These are phyloP conservation scores for Phenganax subtilis DNA, from an alignment of 92 coral and sea anemone species.

Conservation along the genomic window DNA sequence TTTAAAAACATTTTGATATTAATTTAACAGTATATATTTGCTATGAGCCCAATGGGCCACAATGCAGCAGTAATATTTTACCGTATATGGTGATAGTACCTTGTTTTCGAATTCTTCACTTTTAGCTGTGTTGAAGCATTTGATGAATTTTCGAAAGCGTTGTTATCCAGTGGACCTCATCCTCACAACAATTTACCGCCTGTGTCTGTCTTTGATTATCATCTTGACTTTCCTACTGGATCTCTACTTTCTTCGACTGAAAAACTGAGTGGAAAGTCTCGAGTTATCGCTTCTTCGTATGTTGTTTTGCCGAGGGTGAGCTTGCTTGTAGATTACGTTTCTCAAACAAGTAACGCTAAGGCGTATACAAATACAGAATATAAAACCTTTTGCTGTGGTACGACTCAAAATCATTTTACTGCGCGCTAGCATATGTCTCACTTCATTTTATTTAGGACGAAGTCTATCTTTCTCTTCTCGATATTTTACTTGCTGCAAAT, in stretches of 20 bases:
- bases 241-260: conserved; percentile 75
- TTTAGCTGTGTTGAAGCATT: conserved; percentile 60
- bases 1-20: too few relatives aligned
- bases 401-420: not conserved
- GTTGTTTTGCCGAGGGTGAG: conserved; percentile 90
- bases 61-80: too few relatives aligned
- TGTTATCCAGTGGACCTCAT: conserved; percentile 82
- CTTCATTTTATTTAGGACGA: conserved; percentile 51
- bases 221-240: conserved; percentile 77
- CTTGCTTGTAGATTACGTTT: not conserved
- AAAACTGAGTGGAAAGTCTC: conserved; percentile 68
- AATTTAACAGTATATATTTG: too few relatives aligned
- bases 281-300: conserved; percentile 79
- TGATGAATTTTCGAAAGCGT: conserved; percentile 73
- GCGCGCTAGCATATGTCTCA: too few relatives aligned
- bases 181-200: conserved; percentile 74
- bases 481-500: conserved; percentile 64
- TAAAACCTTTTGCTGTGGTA: not conserved
- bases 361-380: not conserved
- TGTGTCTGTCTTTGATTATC: conserved; percentile 86
- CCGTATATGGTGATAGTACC: too few relatives aligned
- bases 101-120: not conserved
- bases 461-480: conserved; percentile 76
- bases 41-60: too few relatives aligned
- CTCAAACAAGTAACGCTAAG: not conserved